Evolutionary conservation across 2,113 vertebrate species (phyloP).

Genomic region (Dicaeum eximium): DNA sequence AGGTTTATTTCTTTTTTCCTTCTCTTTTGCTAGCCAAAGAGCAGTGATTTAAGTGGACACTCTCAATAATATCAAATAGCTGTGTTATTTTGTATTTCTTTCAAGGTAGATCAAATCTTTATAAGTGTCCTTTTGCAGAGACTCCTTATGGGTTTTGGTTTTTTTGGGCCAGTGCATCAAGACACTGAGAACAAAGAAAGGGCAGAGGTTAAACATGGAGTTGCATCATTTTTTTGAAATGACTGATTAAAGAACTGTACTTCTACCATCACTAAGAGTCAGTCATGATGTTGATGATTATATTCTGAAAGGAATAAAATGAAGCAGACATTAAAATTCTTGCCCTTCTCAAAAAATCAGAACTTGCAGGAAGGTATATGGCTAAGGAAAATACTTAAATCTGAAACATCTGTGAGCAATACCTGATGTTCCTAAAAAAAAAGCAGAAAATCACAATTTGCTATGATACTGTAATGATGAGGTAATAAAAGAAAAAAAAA

Average conservation of each 20-base stretch:
- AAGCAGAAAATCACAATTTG: neutral
- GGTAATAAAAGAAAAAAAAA: neutral
- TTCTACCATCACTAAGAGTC: neutral
- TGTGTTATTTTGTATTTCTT: neutral
- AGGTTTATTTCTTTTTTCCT: neutral
- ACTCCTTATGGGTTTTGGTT: neutral
- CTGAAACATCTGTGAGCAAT: neutral
- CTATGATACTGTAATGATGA: neutral
- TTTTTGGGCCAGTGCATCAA: neutral
- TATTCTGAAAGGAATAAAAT: neutral
- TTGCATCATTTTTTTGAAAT: neutral
- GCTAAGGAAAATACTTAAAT: neutral
- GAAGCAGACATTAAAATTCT: neutral
- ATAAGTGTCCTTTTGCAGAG: neutral
- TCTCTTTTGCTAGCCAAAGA: neutral
- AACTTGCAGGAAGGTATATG: neutral
- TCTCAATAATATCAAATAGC: neutral
- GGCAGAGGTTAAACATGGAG: neutral
- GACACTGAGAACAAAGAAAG: neutral
- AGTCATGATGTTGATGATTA: neutral
- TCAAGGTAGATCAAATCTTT: neutral
- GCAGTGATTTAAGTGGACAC: slow-evolving; percentile 34
- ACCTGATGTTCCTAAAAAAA: neutral
- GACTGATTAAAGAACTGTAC: neutral
- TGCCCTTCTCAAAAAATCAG: neutral